Base-by-base conservation (phyloP, 1,140 invertebrate genomes). In the Microvelia longipes region DNA sequence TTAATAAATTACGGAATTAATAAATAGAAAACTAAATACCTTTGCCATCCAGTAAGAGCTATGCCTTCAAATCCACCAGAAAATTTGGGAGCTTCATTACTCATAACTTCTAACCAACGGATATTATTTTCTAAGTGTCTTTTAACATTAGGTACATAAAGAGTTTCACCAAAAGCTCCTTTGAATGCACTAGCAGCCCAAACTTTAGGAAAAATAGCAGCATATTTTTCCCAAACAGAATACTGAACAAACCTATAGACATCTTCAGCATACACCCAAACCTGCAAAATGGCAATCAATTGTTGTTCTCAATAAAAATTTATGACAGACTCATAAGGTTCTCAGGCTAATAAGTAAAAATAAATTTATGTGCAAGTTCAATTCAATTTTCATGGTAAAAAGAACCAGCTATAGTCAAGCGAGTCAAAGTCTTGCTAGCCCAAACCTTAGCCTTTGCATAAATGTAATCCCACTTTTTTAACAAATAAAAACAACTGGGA, bases 171-270 rank as follows among this genome's bases (percentile, higher is more conserved):
- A 75, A 92, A 90, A 0, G 92, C 91, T 14, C 90, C 94, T 83
- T 96, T 96, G 76, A 90, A 96, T 0, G 94, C 91, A 70, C 89
- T 89, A 1, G 93, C 93, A n/a, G 89, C 85, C 96, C 96, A 98
- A n/a, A 95, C 85, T 28, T 86, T 85, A 0, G 87, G 85, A 78
- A 98, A 98, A 1, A 94, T 81, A 66, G 85, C 82, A 0, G 86
- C 83, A 74, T 93, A 96, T 63, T 87, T 90, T 66, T 90, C 86
- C 91, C 91, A 94, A 2, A 81, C 77, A 78, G 68, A 81, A 27
- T 78, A 77, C 1, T 81, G 80, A 1, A 84, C 81, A 72, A 87
- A 84, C 26, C 81, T 76, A 69, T 84, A 81, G 2, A 83, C 78
- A 73, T 86, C 82, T 72, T 84, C 82, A 29, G 81, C 83, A 74